Evolutionary conservation across 53 echinoderm and acorn worm genomes (phyloP).

Genomic region (Actinopyga echinites): DNA sequence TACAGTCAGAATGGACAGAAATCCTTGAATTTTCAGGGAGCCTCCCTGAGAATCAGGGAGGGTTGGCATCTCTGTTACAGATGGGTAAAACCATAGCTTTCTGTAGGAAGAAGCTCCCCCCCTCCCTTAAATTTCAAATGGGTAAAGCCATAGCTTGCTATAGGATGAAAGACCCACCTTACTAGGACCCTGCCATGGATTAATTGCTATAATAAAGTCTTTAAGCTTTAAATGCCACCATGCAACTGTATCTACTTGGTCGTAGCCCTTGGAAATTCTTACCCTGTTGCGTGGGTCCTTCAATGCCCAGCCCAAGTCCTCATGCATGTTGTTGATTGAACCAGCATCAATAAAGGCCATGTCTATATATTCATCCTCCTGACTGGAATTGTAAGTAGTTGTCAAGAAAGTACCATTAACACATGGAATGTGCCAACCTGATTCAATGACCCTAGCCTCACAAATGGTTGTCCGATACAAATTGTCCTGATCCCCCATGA

Average conservation of each 20-base stretch:
- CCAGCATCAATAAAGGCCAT: conserved; percentile 67
- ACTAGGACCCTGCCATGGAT: not conserved
- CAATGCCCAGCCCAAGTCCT: not conserved
- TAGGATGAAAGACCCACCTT: too few relatives aligned
- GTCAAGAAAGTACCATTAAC: conserved; percentile 77
- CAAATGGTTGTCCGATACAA: conserved; percentile 70
- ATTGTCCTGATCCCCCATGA: conserved; percentile 47
- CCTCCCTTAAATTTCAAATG: too few relatives aligned
- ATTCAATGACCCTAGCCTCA: conserved; percentile 59
- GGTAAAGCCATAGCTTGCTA: too few relatives aligned
- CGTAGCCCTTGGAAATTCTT: not conserved
- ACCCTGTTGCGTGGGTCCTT: conserved; percentile 51
- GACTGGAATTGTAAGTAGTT: conserved; percentile 66
- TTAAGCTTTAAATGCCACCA: not conserved
- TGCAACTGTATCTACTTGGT: too few relatives aligned
- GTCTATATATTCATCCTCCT: conserved; percentile 56
- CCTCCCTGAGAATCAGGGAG: too few relatives aligned
- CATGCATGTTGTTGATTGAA: conserved; percentile 76
- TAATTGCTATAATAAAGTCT: not conserved
- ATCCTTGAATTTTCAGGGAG: too few relatives aligned
- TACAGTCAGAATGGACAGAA: too few relatives aligned
- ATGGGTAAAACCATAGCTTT: too few relatives aligned
- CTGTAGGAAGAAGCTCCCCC: too few relatives aligned
- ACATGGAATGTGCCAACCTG: conserved; percentile 90
- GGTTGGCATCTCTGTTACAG: too few relatives aligned